Percentiles rank a stretch among this genome's conserved stretches.
Conservation (phyloP, 92 coral and sea anemone genomes). For the Epizoanthus rinbou region DNA sequence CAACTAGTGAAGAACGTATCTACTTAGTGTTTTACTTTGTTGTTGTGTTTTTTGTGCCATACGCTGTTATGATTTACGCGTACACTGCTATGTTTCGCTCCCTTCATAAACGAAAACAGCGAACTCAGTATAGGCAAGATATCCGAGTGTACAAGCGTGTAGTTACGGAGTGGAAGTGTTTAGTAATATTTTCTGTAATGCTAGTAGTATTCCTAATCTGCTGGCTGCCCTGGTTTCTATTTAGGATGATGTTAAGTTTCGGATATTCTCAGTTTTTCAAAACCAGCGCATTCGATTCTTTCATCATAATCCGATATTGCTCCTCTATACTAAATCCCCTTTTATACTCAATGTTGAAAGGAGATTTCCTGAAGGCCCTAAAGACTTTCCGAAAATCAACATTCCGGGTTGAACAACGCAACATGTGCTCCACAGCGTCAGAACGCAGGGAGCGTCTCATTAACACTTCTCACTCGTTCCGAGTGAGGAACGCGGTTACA, state of each 20-base stretch:
- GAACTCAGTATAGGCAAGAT: not conserved
- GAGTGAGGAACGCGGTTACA: too few species aligned
- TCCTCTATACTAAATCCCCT: conserved; percentile 26
- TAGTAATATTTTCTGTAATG: conserved; percentile 23
- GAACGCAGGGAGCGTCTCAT: not conserved
- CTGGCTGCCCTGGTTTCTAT: conserved; percentile 17
- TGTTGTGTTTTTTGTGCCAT: conserved; percentile 25
- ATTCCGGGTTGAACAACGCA: too few species aligned
- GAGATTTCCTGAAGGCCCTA: conserved; percentile 10
- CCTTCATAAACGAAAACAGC: not conserved
- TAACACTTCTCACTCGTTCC: too few species aligned
- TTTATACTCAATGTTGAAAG: conserved; percentile 20
- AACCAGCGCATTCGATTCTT: not conserved
- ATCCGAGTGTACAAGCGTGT: not conserved
- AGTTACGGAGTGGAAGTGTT: conserved; percentile 22
- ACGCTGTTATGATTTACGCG: conserved; percentile 18
- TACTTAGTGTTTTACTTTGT: conserved; percentile 1
- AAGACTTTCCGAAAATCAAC: not conserved
- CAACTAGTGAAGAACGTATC: not conserved
- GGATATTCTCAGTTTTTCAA: not conserved
- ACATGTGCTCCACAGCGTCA: not conserved
- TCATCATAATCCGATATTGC: conserved; percentile 2
- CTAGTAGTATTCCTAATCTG: conserved; percentile 18
- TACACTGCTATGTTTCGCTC: conserved; percentile 23
- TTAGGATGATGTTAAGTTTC: not conserved